A percentile compares a stretch with the other conserved stretches of the same genome.
Evolutionary conservation across 2,797 vertebrate genomes (phyloP).

Genomic region (Xerus rutilus): DNA sequence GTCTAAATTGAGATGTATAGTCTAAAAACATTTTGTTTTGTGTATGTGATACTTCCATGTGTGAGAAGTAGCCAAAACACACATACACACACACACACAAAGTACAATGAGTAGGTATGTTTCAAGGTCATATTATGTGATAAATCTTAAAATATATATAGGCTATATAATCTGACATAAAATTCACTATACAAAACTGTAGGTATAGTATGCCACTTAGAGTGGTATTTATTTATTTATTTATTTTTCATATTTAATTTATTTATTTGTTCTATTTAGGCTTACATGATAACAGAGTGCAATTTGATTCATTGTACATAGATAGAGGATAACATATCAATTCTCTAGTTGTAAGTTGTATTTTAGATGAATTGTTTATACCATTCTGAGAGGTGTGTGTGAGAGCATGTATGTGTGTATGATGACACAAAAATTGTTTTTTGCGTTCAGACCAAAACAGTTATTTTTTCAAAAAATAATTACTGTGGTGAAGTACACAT

Average conservation of each 20-base stretch:
- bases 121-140: neutral
- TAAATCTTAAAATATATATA: neutral
- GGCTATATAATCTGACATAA: neutral
- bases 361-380: neutral
- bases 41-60: neutral
- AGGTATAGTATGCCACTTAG: neutral
- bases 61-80: neutral
- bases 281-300: too few relatives aligned
- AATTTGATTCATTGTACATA: too few relatives aligned
- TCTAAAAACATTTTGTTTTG: conserved; percentile 40
- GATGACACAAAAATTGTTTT: neutral
- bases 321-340: too few relatives aligned
- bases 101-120: neutral
- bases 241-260: too few relatives aligned
- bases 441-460: neutral
- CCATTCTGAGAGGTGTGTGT: neutral
- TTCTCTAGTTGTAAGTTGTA: too few relatives aligned
- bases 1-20: neutral
- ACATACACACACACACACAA: neutral
- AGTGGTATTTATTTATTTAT: too few relatives aligned
- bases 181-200: neutral
- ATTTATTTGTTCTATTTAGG: too few relatives aligned
- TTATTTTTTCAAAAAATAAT: too few relatives aligned
- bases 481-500: too few relatives aligned
- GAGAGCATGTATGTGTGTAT: neutral